Evolutionary conservation across 1,140 invertebrate species (phyloP).

Genomic region (Antheraea pernyi): DNA sequence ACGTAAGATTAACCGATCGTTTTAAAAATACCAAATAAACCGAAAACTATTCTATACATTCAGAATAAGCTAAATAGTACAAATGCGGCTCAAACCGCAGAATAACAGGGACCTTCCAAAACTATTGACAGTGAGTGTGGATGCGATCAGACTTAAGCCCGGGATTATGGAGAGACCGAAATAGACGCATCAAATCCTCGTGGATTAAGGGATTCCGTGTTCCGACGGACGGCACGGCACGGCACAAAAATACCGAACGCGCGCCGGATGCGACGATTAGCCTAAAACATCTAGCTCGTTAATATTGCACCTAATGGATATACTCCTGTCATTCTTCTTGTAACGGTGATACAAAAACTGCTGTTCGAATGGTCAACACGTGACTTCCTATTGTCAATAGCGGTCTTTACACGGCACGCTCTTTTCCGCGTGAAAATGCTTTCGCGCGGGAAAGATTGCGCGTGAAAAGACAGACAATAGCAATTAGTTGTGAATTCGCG

Average conservation of each 20-base stretch:
- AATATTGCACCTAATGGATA: constrained; percentile 54
- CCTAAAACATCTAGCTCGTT: constrained; percentile 63
- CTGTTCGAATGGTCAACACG: background rate
- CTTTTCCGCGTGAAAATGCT: no score
- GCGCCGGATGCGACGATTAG: constrained; percentile 76
- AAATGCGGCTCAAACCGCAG: constrained; percentile 61
- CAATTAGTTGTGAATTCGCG: no score
- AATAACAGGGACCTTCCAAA: constrained; percentile 70
- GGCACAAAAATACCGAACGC: constrained; percentile 73
- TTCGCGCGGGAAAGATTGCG: no score
- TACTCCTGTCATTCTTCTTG: constrained; percentile 24
- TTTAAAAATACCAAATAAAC: constrained; percentile 59
- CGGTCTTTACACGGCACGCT: no score
- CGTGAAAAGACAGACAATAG: no score
- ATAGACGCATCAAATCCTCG: constrained; percentile 75
- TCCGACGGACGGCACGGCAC: constrained; percentile 69
- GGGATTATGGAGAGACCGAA: constrained; percentile 77
- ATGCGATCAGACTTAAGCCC: constrained; percentile 76
- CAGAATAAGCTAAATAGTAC: constrained; percentile 63
- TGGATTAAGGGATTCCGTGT: constrained; percentile 76
- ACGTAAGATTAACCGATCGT: constrained; percentile 43
- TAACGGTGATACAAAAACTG: constrained; percentile 2
- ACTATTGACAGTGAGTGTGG: constrained; percentile 78
- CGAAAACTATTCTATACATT: constrained; percentile 64
- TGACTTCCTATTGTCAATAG: background rate